Evolutionary conservation across 2,113 vertebrate genomes (phyloP), one percentile per base, ranked within the genome.

Genomic region (Echinops telfairi): DNA sequence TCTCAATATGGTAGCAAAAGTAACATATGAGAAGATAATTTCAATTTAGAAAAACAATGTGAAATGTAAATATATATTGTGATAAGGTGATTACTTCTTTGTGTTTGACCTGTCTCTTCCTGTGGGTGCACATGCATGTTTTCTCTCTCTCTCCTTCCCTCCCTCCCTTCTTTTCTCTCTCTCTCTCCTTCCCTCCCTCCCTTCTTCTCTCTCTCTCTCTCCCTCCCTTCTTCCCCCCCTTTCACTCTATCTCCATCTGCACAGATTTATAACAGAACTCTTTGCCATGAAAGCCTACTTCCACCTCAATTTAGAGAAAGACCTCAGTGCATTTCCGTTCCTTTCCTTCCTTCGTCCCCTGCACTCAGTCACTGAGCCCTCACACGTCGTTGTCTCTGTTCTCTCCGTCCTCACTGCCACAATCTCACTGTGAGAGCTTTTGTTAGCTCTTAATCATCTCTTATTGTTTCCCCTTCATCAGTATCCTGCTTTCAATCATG

Each of bases 1-100:
- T 93, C 78, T 87, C 57, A 86, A 4, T 94, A 57, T 92, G 36
- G 5, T 60, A 92, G 36, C 36, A 36, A 95, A 71, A 38, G 6
- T 89, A 64, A 87, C 31, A 38, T 16, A 29, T 88, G 81, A 85
- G 81, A 94, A 96, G 57, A 73, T 86, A 71, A 85, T 92, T 93
- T 92, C 38, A 92, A 6, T 93, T 95, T 89, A 86, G 71, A 88
- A 36, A 86, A 27, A 86, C 31, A 77, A 75, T 81, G 27, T 92
- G 73, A 89, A 94, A 86, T 83, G 31, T 88, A 89, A 94, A 89
- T 83, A 33, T 88, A 78, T 22, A 66, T 53, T 53, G 47, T 6
- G 12, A 53, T 53, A 53, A 53, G 47, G 47, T 53, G 47, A 53
- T 53, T 53, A 53, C 47, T 53, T 53, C 47, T 53, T 53, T 53